Evolutionary conservation across 1,140 invertebrate species (phyloP).

Genomic region (Drosophila takahashii): DNA sequence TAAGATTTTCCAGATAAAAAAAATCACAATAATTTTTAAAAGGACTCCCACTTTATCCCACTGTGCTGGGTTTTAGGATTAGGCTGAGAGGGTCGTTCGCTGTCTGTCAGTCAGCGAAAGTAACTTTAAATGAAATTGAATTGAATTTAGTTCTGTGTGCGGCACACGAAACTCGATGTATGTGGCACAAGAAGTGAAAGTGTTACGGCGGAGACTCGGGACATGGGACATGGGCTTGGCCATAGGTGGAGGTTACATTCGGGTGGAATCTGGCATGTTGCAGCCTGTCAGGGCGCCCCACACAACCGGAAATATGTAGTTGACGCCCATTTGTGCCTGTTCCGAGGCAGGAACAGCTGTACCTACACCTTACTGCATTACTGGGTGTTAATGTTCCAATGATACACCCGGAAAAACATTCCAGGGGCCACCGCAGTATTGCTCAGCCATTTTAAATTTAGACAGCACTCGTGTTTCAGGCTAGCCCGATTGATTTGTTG

Average conservation of each 20-base stretch:
- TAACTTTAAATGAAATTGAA: slow-evolving; percentile 84
- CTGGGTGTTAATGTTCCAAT: slow-evolving; percentile 42
- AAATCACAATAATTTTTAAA: too few relatives aligned
- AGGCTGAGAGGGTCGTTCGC: slow-evolving; percentile 62
- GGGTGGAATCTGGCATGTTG: slow-evolving; percentile 65
- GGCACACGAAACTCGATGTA: slow-evolving; percentile 66
- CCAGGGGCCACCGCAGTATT: slow-evolving; percentile 42
- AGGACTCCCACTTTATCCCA: slow-evolving; percentile 10
- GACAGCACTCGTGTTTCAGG: slow-evolving; percentile 40
- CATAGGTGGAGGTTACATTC: slow-evolving; percentile 41
- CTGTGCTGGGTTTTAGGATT: slow-evolving; percentile 35
- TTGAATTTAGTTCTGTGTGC: slow-evolving; percentile 82
- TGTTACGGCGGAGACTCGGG: slow-evolving; percentile 45
- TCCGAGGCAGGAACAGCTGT: slow-evolving; percentile 47
- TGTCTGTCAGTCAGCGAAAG: slow-evolving; percentile 81
- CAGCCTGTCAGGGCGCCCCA: slow-evolving; percentile 55
- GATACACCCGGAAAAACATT: slow-evolving; percentile 35
- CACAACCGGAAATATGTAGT: slow-evolving; percentile 81
- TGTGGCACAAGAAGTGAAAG: slow-evolving; percentile 58
- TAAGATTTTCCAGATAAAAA: too few relatives aligned
- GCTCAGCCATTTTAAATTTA: slow-evolving; percentile 43
- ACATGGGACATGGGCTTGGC: slow-evolving; percentile 22
- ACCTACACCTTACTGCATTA: slow-evolving; percentile 7
- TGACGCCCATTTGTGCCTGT: slow-evolving; percentile 74
- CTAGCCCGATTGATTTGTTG: slow-evolving; percentile 64